A percentile compares a stretch with the other conserved stretches of the same genome.
phyloP scores from a whole-genome alignment of 2,888 invertebrate genomes.

The Platyscelio sp. region DNA sequence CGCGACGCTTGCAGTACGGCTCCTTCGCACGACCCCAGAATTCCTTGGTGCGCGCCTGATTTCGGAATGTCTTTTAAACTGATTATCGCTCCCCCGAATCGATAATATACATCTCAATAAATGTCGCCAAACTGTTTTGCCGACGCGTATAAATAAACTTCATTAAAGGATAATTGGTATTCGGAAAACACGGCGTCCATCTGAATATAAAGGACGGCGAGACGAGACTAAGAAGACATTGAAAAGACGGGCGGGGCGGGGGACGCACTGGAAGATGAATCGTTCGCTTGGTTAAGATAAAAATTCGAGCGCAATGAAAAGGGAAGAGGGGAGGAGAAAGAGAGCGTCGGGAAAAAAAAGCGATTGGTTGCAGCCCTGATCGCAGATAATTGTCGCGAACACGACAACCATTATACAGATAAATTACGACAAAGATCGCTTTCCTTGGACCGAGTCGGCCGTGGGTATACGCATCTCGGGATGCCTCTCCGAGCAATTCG shows the following conservation, averaged over 20 bases:
- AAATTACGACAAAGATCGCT: conserved; percentile 68
- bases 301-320: conserved; percentile 44
- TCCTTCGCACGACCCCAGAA: conserved; percentile 56
- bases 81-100: conserved; percentile 33
- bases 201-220: conserved; percentile 13
- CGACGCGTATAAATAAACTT: conserved; percentile 40
- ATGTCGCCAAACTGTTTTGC: conserved; percentile 39
- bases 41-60: conserved; percentile 43
- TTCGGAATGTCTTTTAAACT: conserved; percentile 38
- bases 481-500: conserved; percentile 39
- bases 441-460: no score
- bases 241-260: no score
- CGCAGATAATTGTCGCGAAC: conserved; percentile 69
- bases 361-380: conserved; percentile 53
- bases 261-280: no score
- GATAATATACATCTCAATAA: conserved; percentile 34
- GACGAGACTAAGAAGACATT: no score
- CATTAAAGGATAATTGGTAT: conserved; percentile 51
- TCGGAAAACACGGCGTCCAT: conserved; percentile 17
- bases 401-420: conserved; percentile 66
- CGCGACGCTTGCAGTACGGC: conserved; percentile 13
- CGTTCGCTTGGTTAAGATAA: conserved; percentile 61
- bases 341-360: conserved; percentile 28
- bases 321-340: neutral
- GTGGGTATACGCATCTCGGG: conserved; percentile 39